Conservation (phyloP, 2,113 vertebrate species). For the Syrrhaptes paradoxus region DNA sequence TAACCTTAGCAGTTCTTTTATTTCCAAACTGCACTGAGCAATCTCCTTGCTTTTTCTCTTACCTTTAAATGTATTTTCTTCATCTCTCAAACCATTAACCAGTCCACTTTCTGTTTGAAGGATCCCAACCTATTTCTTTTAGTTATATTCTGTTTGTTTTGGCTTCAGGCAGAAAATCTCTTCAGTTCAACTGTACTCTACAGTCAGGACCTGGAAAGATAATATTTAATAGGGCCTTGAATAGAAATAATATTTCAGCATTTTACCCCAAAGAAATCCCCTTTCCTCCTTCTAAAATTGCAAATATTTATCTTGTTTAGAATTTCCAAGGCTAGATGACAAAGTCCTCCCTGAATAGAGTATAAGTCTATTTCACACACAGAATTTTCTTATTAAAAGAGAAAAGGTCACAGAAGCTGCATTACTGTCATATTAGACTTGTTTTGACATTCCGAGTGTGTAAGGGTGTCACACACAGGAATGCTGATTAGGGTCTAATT, state of each 20-base stretch:
- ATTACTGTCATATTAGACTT: not conserved
- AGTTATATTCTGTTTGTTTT: conserved; percentile 36
- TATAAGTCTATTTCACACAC: not conserved
- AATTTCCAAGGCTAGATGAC: not conserved
- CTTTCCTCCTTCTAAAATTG: not conserved
- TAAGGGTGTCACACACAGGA: not conserved
- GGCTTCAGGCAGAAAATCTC: conserved; percentile 3
- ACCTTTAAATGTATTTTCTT: not conserved
- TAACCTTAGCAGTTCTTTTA: not conserved
- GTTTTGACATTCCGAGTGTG: not conserved
- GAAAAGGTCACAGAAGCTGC: conserved; percentile 41
- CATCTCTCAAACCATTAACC: not conserved
- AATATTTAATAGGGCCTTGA: not conserved
- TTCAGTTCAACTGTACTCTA: not conserved
- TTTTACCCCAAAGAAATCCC: not conserved
- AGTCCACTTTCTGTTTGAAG: not conserved
- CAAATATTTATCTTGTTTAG: not conserved
- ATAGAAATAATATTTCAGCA: not conserved
- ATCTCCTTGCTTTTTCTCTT: not conserved
- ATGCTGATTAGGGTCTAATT: not conserved
- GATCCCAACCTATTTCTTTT: not conserved
- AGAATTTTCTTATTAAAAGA: conserved; percentile 9
- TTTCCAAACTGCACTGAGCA: not conserved
- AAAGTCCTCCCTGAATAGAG: not conserved
- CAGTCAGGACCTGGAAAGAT: not conserved